Percentiles rank a stretch among this genome's conserved stretches.
phyloP scores from a whole-genome alignment of 2,888 invertebrate genomes.

The Lypha dubia region DNA sequence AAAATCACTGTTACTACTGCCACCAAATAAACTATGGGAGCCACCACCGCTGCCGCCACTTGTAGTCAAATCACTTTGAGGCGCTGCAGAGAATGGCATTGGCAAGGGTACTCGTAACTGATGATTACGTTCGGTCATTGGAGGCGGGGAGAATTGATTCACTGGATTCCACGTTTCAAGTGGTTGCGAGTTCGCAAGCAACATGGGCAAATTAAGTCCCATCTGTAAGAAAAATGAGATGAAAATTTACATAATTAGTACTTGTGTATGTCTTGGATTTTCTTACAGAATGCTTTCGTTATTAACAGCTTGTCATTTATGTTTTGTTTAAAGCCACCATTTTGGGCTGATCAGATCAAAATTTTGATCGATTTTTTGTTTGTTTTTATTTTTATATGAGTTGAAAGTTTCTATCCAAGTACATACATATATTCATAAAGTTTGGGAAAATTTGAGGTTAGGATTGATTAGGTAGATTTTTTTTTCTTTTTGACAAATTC shows the following conservation, averaged over 20 bases:
- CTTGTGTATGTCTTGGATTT: no score
- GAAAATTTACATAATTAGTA: background rate
- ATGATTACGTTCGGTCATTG: constrained; percentile 74
- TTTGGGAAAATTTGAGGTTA: no score
- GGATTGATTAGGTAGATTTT: no score
- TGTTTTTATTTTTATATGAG: no score
- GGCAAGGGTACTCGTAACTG: constrained; percentile 79
- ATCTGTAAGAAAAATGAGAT: constrained; percentile 76
- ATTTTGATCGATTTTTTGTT: no score
- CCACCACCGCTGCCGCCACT: constrained; percentile 68
- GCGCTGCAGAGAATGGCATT: constrained; percentile 75
- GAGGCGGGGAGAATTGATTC: constrained; percentile 80
- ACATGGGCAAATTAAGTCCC: constrained; percentile 81
- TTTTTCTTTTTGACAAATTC: no score
- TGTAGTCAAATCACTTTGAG: constrained; percentile 71
- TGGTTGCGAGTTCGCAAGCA: constrained; percentile 80
- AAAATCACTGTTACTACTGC: constrained; percentile 80
- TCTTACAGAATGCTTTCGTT: no score
- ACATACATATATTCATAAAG: no score
- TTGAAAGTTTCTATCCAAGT: no score
- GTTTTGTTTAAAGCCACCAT: no score
- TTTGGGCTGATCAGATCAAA: no score
- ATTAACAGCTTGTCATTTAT: no score
- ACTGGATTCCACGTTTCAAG: constrained; percentile 80
- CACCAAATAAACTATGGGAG: constrained; percentile 74